Evolutionary conservation across 2,888 invertebrate species (phyloP).

Genomic region (Strigamia maritima): DNA sequence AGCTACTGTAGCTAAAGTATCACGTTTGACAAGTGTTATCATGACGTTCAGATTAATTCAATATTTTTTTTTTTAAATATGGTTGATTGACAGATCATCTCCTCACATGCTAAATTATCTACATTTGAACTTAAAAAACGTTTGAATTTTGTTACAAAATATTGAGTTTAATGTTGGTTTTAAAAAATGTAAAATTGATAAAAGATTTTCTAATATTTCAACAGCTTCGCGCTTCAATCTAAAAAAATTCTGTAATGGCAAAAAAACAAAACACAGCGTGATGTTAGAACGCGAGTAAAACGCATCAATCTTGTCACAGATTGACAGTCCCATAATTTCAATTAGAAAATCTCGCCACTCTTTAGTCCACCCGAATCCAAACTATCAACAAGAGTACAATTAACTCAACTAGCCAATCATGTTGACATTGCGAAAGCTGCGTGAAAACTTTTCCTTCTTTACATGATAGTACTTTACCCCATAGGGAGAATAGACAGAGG

Average conservation of each 20-base stretch:
- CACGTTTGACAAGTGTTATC: neutral
- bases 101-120: no score
- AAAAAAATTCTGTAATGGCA: no score
- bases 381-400: slow-evolving; percentile 19
- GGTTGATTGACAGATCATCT: neutral
- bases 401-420: slow-evolving; percentile 17
- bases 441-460: neutral
- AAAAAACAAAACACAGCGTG: no score
- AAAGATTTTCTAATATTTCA: no score
- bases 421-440: slow-evolving; percentile 2
- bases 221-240: no score
- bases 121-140: no score
- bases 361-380: slow-evolving; percentile 6
- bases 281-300: neutral
- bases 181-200: no score
- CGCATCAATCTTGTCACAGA: neutral
- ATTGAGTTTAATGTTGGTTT: no score
- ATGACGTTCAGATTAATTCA: neutral
- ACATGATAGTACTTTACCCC: neutral
- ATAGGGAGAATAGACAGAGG: neutral
- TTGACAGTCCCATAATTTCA: slow-evolving; percentile 11
- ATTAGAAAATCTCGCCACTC: slow-evolving; percentile 8
- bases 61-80: neutral
- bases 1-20: neutral
- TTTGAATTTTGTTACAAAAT: no score